Conservation (phyloP, 2,797 vertebrate species). For the Spinus olivaceus region DNA sequence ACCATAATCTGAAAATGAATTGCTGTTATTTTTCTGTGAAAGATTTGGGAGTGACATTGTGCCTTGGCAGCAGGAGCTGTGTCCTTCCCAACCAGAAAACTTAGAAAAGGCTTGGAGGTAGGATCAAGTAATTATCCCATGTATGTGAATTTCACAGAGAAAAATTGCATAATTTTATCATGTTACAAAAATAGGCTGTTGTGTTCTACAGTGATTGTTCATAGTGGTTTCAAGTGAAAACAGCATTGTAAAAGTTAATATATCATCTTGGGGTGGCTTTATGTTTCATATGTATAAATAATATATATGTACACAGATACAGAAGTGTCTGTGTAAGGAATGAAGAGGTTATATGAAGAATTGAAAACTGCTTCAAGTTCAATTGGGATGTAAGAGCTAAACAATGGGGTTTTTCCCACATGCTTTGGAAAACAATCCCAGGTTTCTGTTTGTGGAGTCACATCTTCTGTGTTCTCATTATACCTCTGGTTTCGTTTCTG, state of each 20-base stretch:
- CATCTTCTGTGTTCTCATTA: not conserved
- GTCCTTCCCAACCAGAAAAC: slow-evolving; percentile 70
- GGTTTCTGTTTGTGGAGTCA: not conserved
- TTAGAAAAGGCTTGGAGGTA: slow-evolving; percentile 81
- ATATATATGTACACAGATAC: not conserved
- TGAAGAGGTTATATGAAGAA: not conserved
- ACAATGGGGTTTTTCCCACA: too few species aligned
- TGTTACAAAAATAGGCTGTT: not conserved
- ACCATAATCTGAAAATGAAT: not conserved
- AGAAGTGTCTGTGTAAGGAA: not conserved
- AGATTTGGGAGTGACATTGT: slow-evolving; percentile 78
- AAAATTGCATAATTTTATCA: not conserved
- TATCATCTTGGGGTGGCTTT: not conserved
- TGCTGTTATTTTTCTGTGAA: not conserved
- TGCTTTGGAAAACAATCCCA: not conserved
- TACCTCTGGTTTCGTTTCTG: not conserved
- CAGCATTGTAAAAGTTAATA: not conserved
- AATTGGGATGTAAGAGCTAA: not conserved
- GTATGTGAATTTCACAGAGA: not conserved
- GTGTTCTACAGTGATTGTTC: not conserved
- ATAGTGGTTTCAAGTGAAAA: not conserved
- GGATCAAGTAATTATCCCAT: not conserved
- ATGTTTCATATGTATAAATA: not conserved
- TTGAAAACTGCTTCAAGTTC: not conserved
- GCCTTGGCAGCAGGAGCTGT: slow-evolving; percentile 74